Evolutionary conservation across 2,113 vertebrate species (phyloP), one percentile per base, ranked within the genome.

Genomic region (Nycticryphes semicollaris): DNA sequence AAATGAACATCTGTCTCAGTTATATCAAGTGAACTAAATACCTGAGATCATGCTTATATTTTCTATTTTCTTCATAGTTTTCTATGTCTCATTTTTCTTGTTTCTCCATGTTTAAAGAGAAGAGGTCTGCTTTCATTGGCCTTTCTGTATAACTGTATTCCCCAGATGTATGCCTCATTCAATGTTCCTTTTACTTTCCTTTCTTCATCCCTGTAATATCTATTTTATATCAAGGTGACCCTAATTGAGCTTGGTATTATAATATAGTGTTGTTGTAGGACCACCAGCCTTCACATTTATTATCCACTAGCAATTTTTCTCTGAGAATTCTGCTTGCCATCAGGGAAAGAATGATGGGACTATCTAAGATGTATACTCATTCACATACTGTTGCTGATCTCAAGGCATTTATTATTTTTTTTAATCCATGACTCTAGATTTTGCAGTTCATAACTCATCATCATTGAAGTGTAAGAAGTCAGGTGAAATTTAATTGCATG

Each of bases 181-280:
- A 90, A 33, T 47, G 39, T 90, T 97, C 76, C n/a, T 89, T 90
- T 78, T 78, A 78, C 31, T 77, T 84, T 59, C 31, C 6, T 66
- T 77, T 94, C 48, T 93, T 80, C 37, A 66, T 89, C 24, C 62
- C 50, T 84, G 35, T 78, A 94, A 76, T 87, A 94, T 66, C 56
- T 89, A 91, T 91, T 97, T 95, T 94, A 33, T 76, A 95, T 89
- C 89, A 87, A 97, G 89, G 91, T 93, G 77, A 73, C 96, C 94
- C 94, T 90, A 97, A 97, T 41, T 87, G 64, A 86, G 54, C 39
- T 84, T 48, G 43, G 20, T 74, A 90, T 93, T 89, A 79, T 86
- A 94, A 93, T 84, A 64, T 73, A 96, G 60, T 48, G 33, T 43
- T 93, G 54, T 75, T 92, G 33, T 62, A 88, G 84, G 94, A 82